Percentiles rank a stretch among this genome's conserved stretches.
These are phyloP conservation scores for Oopsacas minuta DNA, from an alignment of 37 sponge, comb jelly and placozoan genomes.

Conservation along the genomic window DNA sequence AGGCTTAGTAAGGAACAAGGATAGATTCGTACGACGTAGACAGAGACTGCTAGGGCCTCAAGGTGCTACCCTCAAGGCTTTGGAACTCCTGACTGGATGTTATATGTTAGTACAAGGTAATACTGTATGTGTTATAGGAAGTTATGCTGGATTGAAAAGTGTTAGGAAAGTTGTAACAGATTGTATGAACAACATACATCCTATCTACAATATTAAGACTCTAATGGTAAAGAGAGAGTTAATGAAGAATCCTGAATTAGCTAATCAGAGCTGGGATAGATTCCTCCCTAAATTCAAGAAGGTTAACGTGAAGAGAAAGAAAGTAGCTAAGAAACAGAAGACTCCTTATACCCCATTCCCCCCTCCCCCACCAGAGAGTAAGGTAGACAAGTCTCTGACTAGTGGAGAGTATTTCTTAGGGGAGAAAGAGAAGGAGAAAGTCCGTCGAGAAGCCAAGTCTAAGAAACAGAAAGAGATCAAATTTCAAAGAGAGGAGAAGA, in stretches of 20 bases:
- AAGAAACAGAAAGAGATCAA: background rate
- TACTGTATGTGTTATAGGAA: conserved; percentile 82
- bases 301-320: conserved; percentile 65
- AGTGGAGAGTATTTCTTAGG: conserved; percentile 96
- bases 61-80: conserved; percentile 87
- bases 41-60: conserved; percentile 88
- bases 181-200: conserved; percentile 98
- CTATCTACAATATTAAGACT: conserved; percentile 95
- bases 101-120: conserved; percentile 92
- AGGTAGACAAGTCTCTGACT: conserved; percentile 93
- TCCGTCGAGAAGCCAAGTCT: background rate
- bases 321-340: conserved; percentile 46
- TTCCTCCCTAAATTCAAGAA: conserved; percentile 94
- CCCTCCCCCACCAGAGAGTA: conserved; percentile 92
- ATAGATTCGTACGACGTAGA: conserved; percentile 85
- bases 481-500: conserved; percentile 5
- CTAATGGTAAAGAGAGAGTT: conserved; percentile 95
- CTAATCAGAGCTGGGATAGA: conserved; percentile 89
- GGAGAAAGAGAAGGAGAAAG: conserved; percentile 56
- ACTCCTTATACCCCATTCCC: conserved; percentile 90
- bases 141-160: conserved; percentile 75
- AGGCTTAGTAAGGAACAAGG: conserved; percentile 80
- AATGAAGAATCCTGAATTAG: conserved; percentile 80
- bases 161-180: conserved; percentile 79
- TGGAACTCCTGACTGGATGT: conserved; percentile 88